Evolutionary conservation across 2,113 vertebrate species (phyloP), one percentile per base, ranked within the genome.

Genomic region (Zapus hudsonius): DNA sequence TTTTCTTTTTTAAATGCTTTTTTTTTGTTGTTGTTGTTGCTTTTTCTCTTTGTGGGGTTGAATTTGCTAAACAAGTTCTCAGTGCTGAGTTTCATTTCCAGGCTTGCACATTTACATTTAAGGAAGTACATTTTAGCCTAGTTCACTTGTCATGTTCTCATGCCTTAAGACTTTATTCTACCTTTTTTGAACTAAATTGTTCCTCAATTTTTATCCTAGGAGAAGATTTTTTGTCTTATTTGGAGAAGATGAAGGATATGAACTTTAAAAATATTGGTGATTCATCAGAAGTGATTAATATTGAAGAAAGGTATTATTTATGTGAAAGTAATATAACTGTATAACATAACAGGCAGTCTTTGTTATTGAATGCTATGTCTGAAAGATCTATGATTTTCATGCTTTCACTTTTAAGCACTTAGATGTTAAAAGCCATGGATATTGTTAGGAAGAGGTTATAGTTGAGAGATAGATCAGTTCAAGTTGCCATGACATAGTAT

Each of bases 301-400:
- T 84, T 92, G 98, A 98, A 84, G 98, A 98, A 97, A 98, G 98
- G 98, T 98, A 96, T 66, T 31, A 33, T 83, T 66, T 4, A 31
- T 44, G 3, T 89, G 76, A 92, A 44, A 91, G 67, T 87, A 87
- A 64, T 85, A 27, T 86, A 75, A 64, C 66, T 61, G 29, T 64
- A 87, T 64, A 87, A 9, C 69, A 31, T 70, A 83, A 16, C 25
- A 69, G 31, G 19, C 27, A 38, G 23, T 4, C 29, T 47, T 93
- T 86, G 44, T 86, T 84, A 80, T 15, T 72, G 79, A 95, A 40
- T 87, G 11, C 73, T 69, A n/a, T 90, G 33, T 66, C 89, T 36
- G n/a, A 85, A 80, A 69, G 42, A 70, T 17, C 9, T 33, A 17
- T 47, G 33, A 7, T 91, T 91, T 73, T 78, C n/a, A n/a, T n/a